Evolutionary conservation across 2,888 invertebrate species (phyloP).

Genomic region (Limnephilus marmoratus): DNA sequence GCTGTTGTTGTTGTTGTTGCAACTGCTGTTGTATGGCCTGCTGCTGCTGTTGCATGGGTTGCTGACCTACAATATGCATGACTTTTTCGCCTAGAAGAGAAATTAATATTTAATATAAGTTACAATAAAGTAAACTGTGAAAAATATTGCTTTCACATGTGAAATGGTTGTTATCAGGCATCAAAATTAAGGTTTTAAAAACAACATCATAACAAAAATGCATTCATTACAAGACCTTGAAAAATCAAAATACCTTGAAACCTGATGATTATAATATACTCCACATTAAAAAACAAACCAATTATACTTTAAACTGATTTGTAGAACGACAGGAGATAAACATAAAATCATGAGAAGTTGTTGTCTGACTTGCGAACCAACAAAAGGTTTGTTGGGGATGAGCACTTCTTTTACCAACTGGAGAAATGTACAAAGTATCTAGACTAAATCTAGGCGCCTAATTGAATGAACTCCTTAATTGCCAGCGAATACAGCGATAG

Average conservation of each 20-base stretch:
- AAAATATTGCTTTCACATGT: neutral
- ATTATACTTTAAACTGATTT: conserved; percentile 46
- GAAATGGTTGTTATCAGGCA: neutral
- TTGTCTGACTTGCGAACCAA: neutral
- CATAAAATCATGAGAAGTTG: neutral
- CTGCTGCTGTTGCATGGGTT: conserved; percentile 10
- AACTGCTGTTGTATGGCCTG: conserved; percentile 32
- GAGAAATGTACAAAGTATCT: too few relatives aligned
- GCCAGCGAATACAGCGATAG: neutral
- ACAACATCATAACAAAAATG: neutral
- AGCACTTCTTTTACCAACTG: too few relatives aligned
- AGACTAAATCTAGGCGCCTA: neutral
- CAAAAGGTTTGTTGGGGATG: too few relatives aligned
- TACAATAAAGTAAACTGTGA: neutral
- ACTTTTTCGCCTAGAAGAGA: conserved; percentile 56
- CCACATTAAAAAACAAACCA: conserved; percentile 56
- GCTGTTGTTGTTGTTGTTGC: conserved; percentile 68
- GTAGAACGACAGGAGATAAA: conserved; percentile 49
- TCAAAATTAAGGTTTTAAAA: conserved; percentile 9
- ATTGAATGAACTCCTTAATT: neutral
- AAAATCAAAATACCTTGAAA: conserved; percentile 36
- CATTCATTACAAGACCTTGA: neutral
- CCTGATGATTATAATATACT: conserved; percentile 44
- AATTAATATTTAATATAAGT: neutral
- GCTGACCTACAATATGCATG: conserved; percentile 37